Base-by-base conservation (phyloP, 2,888 invertebrate genomes). In the Mythimna lalbum region DNA sequence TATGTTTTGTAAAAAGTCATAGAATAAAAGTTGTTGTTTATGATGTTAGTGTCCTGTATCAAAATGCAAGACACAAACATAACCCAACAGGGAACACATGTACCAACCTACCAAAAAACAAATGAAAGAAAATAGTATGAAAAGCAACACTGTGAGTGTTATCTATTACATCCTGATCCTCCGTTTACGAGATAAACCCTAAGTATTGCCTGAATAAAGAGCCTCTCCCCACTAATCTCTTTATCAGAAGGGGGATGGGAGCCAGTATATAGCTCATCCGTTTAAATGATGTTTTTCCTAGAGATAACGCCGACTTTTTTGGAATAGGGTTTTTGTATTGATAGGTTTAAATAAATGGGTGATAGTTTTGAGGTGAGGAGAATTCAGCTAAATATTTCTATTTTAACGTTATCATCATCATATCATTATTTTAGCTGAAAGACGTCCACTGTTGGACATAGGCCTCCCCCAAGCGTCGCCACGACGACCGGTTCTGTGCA, bases 191-290 rank as follows among this genome's bases (percentile, higher is more conserved):
- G 85, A 85, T 83, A 85, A 85, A 76, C 83, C 50, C 69, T 72
- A 78, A 78, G 81, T 69, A 83, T 83, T 75, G 83, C 72, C 69
- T 83, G 85, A 80, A 85, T 85, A 80, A 84, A 83, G 70, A 75
- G 73, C 65, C 80, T 69, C 72, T 73, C 63, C 53, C 31, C 81
- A 73, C 81, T 83, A 85, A 83, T 83, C 83, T 78, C 70, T 74
- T 82, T 85, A 83, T 83, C 83, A 76, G 73, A 68, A 63, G 75
- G 69, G 66, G 73, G 76, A 62, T 68, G 75, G 65, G 69, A 71
- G 39, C 31, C 70, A 75, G 73, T 85, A 75, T 82, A 82, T 80
- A 83, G 69, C 75, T 63, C 59, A 63, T 64, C 53, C 78, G 73
- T 73, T 82, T 73, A 69, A 36, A 19, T 36, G 72, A 21, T 69